Conservation (phyloP, 1,140 invertebrate species). For the Colletes gigas region DNA sequence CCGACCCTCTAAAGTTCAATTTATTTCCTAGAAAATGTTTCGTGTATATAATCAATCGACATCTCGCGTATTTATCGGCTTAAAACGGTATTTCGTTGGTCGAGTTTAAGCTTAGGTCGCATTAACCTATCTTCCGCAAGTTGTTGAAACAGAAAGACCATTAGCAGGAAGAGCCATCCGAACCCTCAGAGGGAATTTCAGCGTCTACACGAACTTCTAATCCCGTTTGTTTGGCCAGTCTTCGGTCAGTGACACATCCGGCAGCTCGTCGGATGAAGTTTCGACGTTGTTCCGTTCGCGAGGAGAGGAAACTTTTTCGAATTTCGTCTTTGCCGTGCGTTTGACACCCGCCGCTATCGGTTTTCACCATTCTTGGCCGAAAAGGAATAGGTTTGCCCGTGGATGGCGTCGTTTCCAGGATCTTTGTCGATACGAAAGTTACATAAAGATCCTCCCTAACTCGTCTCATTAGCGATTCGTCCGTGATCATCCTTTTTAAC, state of each 20-base stretch:
- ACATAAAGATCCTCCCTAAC: neutral
- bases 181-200: neutral
- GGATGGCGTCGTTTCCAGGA: neutral
- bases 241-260: neutral
- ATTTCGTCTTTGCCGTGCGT: neutral
- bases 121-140: neutral
- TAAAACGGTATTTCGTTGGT: no score
- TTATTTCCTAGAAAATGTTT: no score
- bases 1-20: no score
- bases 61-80: no score
- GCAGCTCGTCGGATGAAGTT: slow-evolving; percentile 10
- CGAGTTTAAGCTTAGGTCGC: no score
- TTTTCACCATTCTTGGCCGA: slow-evolving; percentile 11
- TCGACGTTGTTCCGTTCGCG: neutral
- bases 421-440: neutral
- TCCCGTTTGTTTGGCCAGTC: slow-evolving; percentile 17
- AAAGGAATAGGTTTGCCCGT: neutral
- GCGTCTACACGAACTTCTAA: neutral
- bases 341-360: slow-evolving; percentile 21
- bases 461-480: neutral
- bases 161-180: neutral
- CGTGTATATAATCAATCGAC: no score
- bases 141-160: neutral
- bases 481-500: neutral
- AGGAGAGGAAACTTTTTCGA: neutral